A percentile compares a stretch with the other conserved stretches of the same genome.
Conservation (phyloP, 92 coral and sea anemone species). For the Pocillopora meandrina region DNA sequence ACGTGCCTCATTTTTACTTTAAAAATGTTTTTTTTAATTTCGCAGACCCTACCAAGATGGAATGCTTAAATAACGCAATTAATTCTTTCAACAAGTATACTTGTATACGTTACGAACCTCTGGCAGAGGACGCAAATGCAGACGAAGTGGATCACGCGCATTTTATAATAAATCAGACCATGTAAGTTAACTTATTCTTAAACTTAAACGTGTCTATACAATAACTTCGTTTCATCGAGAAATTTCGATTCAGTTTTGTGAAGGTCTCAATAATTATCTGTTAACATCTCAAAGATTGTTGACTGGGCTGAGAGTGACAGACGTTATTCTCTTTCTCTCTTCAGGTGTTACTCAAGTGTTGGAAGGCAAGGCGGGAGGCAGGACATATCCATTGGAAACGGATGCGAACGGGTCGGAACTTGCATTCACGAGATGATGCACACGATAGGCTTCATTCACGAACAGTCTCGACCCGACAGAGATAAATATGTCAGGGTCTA, state of each 20-base stretch:
- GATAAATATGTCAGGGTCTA: slow-evolving; percentile 66
- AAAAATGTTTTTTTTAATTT: background rate
- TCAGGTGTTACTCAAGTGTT: slow-evolving; percentile 94
- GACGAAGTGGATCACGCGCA: slow-evolving; percentile 19
- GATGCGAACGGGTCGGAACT: slow-evolving; percentile 90
- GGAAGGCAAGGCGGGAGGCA: slow-evolving; percentile 81
- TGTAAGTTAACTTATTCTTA: slow-evolving; percentile 52
- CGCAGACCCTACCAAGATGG: slow-evolving; percentile 32
- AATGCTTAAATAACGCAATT: slow-evolving; percentile 61
- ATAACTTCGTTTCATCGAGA: too few species aligned
- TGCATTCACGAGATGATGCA: slow-evolving; percentile 92
- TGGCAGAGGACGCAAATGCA: slow-evolving; percentile 33
- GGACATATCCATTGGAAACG: slow-evolving; percentile 88
- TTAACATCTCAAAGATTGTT: too few species aligned
- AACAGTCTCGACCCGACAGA: slow-evolving; percentile 94
- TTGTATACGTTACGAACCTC: slow-evolving; percentile 64
- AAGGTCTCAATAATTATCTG: too few species aligned
- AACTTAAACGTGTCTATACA: too few species aligned
- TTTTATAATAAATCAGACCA: slow-evolving; percentile 68
- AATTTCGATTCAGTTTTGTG: too few species aligned
- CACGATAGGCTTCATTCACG: slow-evolving; percentile 91
- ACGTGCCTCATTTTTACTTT: too few species aligned
- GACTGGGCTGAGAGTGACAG: background rate
- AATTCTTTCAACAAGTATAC: slow-evolving; percentile 63
- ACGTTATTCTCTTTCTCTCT: background rate